Conservation (phyloP, 1,140 invertebrate genomes). For the Brachionus manjavacas region DNA sequence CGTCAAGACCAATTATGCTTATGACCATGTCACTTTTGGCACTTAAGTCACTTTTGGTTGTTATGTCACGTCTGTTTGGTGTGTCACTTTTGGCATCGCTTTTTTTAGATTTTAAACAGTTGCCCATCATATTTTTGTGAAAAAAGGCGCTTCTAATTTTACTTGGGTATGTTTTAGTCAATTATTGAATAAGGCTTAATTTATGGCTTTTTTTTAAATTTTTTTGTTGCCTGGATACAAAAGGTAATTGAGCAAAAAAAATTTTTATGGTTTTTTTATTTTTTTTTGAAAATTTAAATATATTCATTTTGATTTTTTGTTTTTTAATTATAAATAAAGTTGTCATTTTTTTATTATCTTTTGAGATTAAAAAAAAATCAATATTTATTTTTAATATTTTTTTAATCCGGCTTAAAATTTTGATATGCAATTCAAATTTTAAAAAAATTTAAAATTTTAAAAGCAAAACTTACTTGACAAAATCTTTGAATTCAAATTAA, state of each 20-base stretch:
- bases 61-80: constrained; percentile 62
- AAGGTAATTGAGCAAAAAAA: not conserved
- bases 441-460: not conserved
- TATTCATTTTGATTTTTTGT: too few species aligned
- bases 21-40: constrained; percentile 67
- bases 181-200: not conserved
- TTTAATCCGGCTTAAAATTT: too few species aligned
- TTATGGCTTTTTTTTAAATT: not conserved
- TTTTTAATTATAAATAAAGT: too few species aligned
- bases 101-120: not conserved
- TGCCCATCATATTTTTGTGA: not conserved
- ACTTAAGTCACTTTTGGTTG: too few species aligned
- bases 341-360: too few species aligned
- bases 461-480: not conserved
- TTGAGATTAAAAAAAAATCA: too few species aligned
- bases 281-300: not conserved
- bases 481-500: not conserved
- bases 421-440: too few species aligned
- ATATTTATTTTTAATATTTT: too few species aligned
- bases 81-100: not conserved
- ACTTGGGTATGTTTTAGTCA: not conserved
- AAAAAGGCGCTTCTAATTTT: not conserved
- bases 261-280: not conserved
- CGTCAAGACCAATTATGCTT: constrained; percentile 75
- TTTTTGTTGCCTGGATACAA: not conserved